Evolutionary conservation across 1,140 invertebrate genomes (phyloP).

Genomic region (Tetranychus urticae): DNA sequence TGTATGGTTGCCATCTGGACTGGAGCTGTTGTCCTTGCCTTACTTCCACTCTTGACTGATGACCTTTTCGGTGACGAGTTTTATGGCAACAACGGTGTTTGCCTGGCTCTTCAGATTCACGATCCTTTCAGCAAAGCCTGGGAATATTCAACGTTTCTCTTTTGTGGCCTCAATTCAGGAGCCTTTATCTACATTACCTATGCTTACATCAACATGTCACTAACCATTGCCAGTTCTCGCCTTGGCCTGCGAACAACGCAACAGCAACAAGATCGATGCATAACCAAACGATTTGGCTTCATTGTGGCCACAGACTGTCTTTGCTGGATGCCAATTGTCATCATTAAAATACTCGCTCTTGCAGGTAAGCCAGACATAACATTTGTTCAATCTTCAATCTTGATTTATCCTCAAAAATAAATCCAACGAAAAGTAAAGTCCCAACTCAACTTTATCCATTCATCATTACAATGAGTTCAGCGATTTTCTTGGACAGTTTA

Average conservation of each 20-base stretch:
- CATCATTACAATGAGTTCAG: too few species aligned
- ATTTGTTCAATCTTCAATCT: too few species aligned
- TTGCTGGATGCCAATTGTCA: constrained; percentile 28
- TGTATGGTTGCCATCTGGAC: constrained; percentile 11
- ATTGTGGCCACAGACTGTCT: constrained; percentile 45
- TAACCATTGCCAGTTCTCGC: constrained; percentile 31
- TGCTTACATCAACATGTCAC: constrained; percentile 29
- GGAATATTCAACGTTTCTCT: constrained; percentile 22
- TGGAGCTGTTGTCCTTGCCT: constrained; percentile 10
- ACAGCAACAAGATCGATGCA: constrained; percentile 32
- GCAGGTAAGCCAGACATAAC: background rate
- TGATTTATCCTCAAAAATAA: too few species aligned
- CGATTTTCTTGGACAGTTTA: too few species aligned
- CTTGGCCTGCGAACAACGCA: constrained; percentile 30
- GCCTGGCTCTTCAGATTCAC: constrained; percentile 21
- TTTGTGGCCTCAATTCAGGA: constrained; percentile 20
- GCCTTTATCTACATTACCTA: constrained; percentile 30
- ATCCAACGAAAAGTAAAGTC: too few species aligned
- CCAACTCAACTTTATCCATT: too few species aligned
- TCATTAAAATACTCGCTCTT: constrained; percentile 15
- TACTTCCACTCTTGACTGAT: constrained; percentile 11
- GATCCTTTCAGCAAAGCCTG: constrained; percentile 20
- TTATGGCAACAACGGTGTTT: constrained; percentile 21
- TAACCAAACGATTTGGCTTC: constrained; percentile 43
- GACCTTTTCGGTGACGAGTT: constrained; percentile 11